These are phyloP conservation scores for Microplitis mediator DNA, from an alignment of 1,140 invertebrate species.

Conservation along the genomic window DNA sequence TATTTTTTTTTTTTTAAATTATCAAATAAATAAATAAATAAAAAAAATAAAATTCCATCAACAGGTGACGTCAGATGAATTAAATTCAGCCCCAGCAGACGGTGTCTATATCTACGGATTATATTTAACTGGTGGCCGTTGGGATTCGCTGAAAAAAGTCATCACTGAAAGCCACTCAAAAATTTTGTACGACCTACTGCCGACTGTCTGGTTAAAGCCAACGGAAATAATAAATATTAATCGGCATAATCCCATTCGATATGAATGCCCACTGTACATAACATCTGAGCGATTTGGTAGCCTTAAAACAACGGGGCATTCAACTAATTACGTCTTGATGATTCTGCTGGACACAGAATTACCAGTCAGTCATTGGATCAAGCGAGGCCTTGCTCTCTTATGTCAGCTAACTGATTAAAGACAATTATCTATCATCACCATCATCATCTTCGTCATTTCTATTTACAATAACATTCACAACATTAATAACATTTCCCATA, in stretches of 20 bases:
- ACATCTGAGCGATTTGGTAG: slow-evolving; percentile 83
- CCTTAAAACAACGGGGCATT: slow-evolving; percentile 88
- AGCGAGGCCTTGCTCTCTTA: slow-evolving; percentile 82
- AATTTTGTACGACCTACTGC: slow-evolving; percentile 80
- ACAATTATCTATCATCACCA: not conserved
- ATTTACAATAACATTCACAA: not conserved
- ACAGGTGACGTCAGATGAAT: slow-evolving; percentile 38
- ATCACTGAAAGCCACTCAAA: slow-evolving; percentile 83
- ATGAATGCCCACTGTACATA: slow-evolving; percentile 86
- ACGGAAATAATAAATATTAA: slow-evolving; percentile 64
- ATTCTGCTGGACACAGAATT: slow-evolving; percentile 75
- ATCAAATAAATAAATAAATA: not conserved
- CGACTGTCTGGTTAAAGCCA: slow-evolving; percentile 76
- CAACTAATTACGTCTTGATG: slow-evolving; percentile 87
- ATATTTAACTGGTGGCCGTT: slow-evolving; percentile 84
- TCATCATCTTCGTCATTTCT: not conserved
- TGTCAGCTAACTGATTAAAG: slow-evolving; percentile 78
- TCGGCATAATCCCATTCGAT: slow-evolving; percentile 62
- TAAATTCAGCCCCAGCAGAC: slow-evolving; percentile 65
- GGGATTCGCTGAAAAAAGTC: slow-evolving; percentile 68
- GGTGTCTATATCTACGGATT: slow-evolving; percentile 85
- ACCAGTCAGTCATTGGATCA: slow-evolving; percentile 82
- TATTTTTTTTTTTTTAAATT: not conserved
- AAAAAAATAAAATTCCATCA: slow-evolving; percentile 7
- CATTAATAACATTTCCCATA: too few species aligned